These are phyloP conservation scores for Polydrusus tereticollis DNA, from an alignment of 2,888 invertebrate genomes.

Conservation along the genomic window DNA sequence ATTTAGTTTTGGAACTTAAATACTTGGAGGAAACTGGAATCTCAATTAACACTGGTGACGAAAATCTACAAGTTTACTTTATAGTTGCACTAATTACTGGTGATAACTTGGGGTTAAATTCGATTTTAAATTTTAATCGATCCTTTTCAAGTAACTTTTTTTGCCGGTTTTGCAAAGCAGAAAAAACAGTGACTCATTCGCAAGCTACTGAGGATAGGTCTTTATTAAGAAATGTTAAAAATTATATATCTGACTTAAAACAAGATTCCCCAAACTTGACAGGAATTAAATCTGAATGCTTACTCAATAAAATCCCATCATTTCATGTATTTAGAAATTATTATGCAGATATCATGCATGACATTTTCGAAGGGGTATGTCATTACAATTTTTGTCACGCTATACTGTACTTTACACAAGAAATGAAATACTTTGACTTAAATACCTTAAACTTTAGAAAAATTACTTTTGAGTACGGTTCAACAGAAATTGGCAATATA, in stretches of 20 bases:
- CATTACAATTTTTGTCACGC: slow-evolving; percentile 50
- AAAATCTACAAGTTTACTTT: slow-evolving; percentile 44
- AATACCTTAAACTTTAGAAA: slow-evolving; percentile 51
- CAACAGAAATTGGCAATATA: slow-evolving; percentile 51
- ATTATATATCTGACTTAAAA: too few species aligned
- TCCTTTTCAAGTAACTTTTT: slow-evolving; percentile 49
- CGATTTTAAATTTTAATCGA: slow-evolving; percentile 48
- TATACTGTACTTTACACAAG: slow-evolving; percentile 46
- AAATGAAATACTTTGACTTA: slow-evolving; percentile 25
- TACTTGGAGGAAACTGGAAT: slow-evolving; percentile 45
- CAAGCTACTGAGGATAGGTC: slow-evolving; percentile 33
- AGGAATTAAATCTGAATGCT: slow-evolving; percentile 5
- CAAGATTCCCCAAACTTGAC: slow-evolving; percentile 14
- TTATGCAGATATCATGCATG: slow-evolving; percentile 53
- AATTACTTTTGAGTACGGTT: slow-evolving; percentile 53
- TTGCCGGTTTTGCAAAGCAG: slow-evolving; percentile 49
- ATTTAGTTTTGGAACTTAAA: slow-evolving; percentile 41
- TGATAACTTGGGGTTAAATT: slow-evolving; percentile 52
- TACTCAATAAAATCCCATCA: slow-evolving; percentile 52
- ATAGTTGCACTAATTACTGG: slow-evolving; percentile 49
- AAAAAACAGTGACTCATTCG: slow-evolving; percentile 36
- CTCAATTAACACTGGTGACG: slow-evolving; percentile 26
- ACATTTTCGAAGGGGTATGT: slow-evolving; percentile 51
- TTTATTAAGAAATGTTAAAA: slow-evolving; percentile 45
- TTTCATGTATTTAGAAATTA: slow-evolving; percentile 51